Percentiles rank a stretch among this genome's conserved stretches.
These are phyloP conservation scores for Uropetala carovei DNA, from an alignment of 2,888 invertebrate species.

Conservation along the genomic window DNA sequence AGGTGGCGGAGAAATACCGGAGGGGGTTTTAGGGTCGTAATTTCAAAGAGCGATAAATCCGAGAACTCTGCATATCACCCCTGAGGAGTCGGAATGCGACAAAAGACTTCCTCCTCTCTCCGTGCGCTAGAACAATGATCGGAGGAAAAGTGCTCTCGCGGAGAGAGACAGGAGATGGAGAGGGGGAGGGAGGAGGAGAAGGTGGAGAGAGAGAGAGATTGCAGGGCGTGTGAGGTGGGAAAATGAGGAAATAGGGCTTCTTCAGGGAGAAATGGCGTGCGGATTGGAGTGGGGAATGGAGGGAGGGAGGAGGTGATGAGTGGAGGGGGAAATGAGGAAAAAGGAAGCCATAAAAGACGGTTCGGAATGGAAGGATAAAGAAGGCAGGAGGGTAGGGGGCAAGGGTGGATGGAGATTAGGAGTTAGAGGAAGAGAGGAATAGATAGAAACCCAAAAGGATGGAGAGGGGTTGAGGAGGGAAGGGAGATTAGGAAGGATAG, in stretches of 20 bases:
- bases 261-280: slow-evolving; percentile 21
- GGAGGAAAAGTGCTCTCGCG: not conserved
- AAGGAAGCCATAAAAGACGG: slow-evolving; percentile 5
- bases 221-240: not conserved
- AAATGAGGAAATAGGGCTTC: slow-evolving; percentile 56
- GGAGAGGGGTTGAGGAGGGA: not conserved
- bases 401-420: slow-evolving; percentile 29
- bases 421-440: slow-evolving; percentile 17
- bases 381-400: not conserved
- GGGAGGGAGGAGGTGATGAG: not conserved
- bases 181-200: not conserved
- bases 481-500: not conserved
- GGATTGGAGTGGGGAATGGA: slow-evolving; percentile 23
- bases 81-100: slow-evolving; percentile 16
- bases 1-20: not conserved
- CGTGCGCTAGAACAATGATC: slow-evolving; percentile 17
- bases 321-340: slow-evolving; percentile 8
- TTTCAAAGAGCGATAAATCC: slow-evolving; percentile 59
- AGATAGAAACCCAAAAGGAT: slow-evolving; percentile 3
- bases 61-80: slow-evolving; percentile 36
- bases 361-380: not conserved
- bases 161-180: not conserved
- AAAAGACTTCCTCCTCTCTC: slow-evolving; percentile 8
- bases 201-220: not conserved
- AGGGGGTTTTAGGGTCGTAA: slow-evolving; percentile 47